Evolutionary conservation across 2,888 invertebrate species (phyloP).

Genomic region (Rhimphoctona megacephalus): DNA sequence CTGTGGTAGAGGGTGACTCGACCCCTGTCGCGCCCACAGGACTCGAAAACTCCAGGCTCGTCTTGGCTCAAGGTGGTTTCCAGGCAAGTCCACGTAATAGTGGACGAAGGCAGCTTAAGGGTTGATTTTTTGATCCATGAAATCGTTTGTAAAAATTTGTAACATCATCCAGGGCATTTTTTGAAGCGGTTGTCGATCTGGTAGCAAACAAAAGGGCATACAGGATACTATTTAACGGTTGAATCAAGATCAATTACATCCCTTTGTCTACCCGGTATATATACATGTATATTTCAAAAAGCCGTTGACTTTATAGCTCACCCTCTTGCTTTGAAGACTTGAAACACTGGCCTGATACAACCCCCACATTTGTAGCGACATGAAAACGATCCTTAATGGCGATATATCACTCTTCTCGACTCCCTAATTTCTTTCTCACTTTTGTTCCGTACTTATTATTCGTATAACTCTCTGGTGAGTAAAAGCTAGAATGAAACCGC

Average conservation of each 20-base stretch:
- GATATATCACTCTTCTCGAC: constrained; percentile 75
- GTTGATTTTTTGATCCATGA: constrained; percentile 36
- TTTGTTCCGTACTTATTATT: constrained; percentile 52
- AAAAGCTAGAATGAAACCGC: constrained; percentile 28
- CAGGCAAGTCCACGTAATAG: constrained; percentile 7
- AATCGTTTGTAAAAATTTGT: constrained; percentile 55
- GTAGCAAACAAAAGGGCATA: background rate
- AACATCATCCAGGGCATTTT: constrained; percentile 39
- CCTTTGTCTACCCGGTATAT: background rate
- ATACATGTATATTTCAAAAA: constrained; percentile 17
- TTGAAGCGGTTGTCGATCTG: background rate
- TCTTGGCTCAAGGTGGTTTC: constrained; percentile 49
- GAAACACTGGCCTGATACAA: constrained; percentile 71
- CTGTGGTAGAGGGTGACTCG: constrained; percentile 58
- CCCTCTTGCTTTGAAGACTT: constrained; percentile 41
- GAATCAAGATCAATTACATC: constrained; percentile 10
- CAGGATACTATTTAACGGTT: background rate
- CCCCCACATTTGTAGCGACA: constrained; percentile 79
- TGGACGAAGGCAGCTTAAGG: constrained; percentile 40
- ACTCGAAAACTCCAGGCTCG: constrained; percentile 31
- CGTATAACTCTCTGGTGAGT: constrained; percentile 20
- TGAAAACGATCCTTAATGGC: constrained; percentile 81
- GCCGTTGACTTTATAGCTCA: constrained; percentile 4
- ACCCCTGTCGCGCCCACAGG: constrained; percentile 56
- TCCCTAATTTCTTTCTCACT: constrained; percentile 65